phyloP scores from a whole-genome alignment of 1,140 invertebrate species.

The Heliconius melpomene region DNA sequence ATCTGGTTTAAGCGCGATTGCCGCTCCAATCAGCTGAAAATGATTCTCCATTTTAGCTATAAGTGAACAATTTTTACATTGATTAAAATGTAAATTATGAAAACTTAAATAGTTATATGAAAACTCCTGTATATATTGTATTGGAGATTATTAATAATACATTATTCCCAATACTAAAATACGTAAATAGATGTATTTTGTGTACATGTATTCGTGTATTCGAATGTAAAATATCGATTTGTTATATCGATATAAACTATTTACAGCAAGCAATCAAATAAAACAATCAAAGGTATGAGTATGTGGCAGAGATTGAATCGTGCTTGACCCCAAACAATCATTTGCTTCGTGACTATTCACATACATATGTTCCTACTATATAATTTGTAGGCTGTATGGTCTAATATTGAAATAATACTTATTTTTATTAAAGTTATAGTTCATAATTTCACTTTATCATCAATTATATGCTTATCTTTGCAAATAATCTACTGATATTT shows the following conservation, averaged over 20 bases:
- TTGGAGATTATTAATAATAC: background rate
- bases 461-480: too few relatives aligned
- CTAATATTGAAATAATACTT: background rate
- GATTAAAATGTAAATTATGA: background rate
- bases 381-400: background rate
- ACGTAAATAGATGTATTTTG: too few relatives aligned
- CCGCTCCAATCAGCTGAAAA: conserved; percentile 49
- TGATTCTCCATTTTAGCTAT: conserved; percentile 40
- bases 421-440: too few relatives aligned
- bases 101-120: background rate
- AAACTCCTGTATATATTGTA: too few relatives aligned
- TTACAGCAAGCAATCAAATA: background rate
- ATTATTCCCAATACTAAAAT: too few relatives aligned
- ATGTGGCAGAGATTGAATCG: background rate
- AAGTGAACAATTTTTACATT: conserved; percentile 28
- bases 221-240: background rate
- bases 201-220: background rate
- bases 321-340: conserved; percentile 4
- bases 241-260: background rate
- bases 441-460: too few relatives aligned
- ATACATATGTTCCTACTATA: background rate
- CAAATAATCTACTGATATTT: too few relatives aligned
- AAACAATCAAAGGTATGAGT: conserved; percentile 6
- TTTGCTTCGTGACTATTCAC: background rate
- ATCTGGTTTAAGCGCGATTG: conserved; percentile 57